phyloP scores from a whole-genome alignment of 2,113 vertebrate genomes.

The Platichthys flesus region DNA sequence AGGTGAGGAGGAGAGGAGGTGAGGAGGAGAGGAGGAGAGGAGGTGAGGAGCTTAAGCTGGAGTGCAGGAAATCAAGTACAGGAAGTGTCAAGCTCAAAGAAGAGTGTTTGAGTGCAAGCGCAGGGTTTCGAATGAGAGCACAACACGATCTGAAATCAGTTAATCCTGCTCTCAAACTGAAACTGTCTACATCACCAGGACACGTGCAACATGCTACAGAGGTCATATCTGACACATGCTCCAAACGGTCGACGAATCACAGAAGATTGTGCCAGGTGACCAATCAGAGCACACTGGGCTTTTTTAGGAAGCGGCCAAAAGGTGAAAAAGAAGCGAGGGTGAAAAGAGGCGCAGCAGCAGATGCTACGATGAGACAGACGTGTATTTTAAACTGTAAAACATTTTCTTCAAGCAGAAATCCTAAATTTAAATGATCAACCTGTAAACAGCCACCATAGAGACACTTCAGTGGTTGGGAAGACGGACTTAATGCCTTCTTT shows the following conservation, averaged over 20 bases:
- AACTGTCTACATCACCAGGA: too few species aligned
- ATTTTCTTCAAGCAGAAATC: neutral
- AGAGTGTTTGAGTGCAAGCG: too few species aligned
- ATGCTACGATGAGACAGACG: too few species aligned
- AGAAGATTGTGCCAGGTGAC: neutral
- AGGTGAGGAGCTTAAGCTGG: too few species aligned
- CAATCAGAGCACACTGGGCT: neutral
- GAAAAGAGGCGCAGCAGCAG: too few species aligned
- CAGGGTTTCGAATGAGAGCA: too few species aligned
- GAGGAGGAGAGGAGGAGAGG: neutral
- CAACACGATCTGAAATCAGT: too few species aligned
- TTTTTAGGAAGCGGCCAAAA: neutral
- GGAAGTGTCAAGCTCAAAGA: too few species aligned
- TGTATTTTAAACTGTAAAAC: neutral
- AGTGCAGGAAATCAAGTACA: too few species aligned
- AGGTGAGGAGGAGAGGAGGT: neutral
- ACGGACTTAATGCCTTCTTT: conserved; percentile 7
- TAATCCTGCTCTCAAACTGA: too few species aligned
- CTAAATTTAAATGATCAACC: neutral
- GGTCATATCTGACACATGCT: neutral
- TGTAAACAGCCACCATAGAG: neutral
- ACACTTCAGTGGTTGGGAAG: conserved; percentile 6
- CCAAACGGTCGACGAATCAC: neutral
- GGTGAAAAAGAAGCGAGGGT: too few species aligned
- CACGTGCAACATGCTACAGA: neutral